Base-by-base conservation (phyloP, 2,888 invertebrate genomes). In the Oscheius myriophilus region DNA sequence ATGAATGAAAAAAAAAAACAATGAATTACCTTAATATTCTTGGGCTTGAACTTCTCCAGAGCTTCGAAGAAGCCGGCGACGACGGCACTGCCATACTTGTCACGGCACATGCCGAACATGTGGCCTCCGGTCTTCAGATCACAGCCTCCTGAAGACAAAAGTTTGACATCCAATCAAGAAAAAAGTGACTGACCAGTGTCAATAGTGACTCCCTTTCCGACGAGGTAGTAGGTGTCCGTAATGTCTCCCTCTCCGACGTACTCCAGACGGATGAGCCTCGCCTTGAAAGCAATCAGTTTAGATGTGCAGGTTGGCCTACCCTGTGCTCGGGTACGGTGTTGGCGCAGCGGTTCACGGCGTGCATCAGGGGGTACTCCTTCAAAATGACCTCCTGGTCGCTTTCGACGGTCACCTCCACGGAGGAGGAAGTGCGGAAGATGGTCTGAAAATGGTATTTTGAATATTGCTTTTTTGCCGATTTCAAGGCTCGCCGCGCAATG, bases 81-180 rank as follows among this genome's bases (percentile, higher is more conserved):
- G 52, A 93, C 93, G 1, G 95, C 95, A 23, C 95, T 93, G 39
- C 96, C 96, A 87, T 95, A 95, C 89, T 96, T 96, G 89, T 96
- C 96, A 51, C 95, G 90, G 43, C 92, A 92, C 94, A 94, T 94
- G 75, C 93, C 93, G 67, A 91, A 91, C 93, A 93, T 93, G 18
- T 89, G 87, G 80, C 93, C 94, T 81, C 95, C 94, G 79, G 93
- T 91, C 89, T 96, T 96, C 73, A 90, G 87, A 80, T 90, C 90
- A 71, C 89, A 88, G 58, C 90, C 90, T 78, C 96, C 94, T 69
- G 33, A 90, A 81, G 33, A 33, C 9, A 61, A 2, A 9, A 42
- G 2, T 42, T 21, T 42, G n/a, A 57, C 6, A 46, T 42, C 23
- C 18, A 58, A 16, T 16, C n/a, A 3, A 41, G 2, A 26, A 42